phyloP scores from a whole-genome alignment of 2,113 vertebrate species.

The Ceyx melanurus region DNA sequence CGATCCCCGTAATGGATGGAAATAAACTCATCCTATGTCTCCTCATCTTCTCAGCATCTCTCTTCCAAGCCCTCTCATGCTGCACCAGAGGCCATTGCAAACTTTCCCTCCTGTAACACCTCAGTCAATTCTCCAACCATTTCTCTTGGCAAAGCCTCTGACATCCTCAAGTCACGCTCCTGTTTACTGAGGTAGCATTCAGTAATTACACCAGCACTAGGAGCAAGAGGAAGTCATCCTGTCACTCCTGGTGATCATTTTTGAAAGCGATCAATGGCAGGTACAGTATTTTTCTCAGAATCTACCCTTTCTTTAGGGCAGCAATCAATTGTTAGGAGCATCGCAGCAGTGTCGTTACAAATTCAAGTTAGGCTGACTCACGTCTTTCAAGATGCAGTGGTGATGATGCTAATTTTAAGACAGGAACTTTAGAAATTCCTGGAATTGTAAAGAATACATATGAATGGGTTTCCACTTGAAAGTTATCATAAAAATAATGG shows the following conservation, averaged over 20 bases:
- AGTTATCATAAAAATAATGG: not conserved
- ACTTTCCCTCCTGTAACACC: not conserved
- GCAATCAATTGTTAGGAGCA: not conserved
- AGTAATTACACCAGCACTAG: not conserved
- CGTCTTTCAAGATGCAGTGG: not conserved
- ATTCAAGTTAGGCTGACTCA: not conserved
- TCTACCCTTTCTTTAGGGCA: not conserved
- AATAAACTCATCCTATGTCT: not conserved
- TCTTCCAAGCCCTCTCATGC: not conserved
- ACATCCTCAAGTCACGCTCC: not conserved
- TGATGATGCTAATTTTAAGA: not conserved
- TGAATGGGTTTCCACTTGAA: not conserved
- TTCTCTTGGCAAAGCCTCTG: not conserved
- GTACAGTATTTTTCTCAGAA: not conserved
- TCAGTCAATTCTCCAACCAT: not conserved
- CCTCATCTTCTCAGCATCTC: not conserved
- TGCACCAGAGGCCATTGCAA: not conserved
- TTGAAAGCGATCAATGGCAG: not conserved
- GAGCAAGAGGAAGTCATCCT: not conserved
- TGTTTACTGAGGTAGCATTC: not conserved
- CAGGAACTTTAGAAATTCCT: conserved; percentile 46
- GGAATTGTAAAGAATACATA: conserved; percentile 35
- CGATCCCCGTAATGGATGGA: fast-evolving
- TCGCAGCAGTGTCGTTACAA: not conserved
- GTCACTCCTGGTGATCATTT: not conserved